phyloP scores from a whole-genome alignment of 2,888 invertebrate species.

The Netelia virgata region DNA sequence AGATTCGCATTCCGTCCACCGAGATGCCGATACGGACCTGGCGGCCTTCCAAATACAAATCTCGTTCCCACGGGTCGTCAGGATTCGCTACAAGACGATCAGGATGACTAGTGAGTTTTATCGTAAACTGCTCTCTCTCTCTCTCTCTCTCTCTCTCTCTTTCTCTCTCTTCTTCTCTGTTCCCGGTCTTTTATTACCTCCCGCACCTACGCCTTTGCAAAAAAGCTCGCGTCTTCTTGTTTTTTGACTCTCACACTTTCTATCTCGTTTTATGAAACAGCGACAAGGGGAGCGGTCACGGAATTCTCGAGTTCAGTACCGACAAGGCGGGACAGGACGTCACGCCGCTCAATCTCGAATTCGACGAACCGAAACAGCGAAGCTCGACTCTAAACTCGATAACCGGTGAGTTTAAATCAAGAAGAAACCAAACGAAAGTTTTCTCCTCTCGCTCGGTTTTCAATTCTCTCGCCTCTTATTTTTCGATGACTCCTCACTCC shows the following conservation, averaged over 20 bases:
- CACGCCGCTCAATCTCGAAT: slow-evolving; percentile 93
- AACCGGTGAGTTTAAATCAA: slow-evolving; percentile 87
- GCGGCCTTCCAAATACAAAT: slow-evolving; percentile 78
- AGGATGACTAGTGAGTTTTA: slow-evolving; percentile 82
- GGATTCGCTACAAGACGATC: slow-evolving; percentile 82
- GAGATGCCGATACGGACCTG: slow-evolving; percentile 81
- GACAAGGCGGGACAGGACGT: slow-evolving; percentile 95
- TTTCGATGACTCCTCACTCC: slow-evolving; percentile 8
- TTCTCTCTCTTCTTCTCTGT: no score
- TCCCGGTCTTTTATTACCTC: no score
- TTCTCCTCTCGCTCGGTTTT: slow-evolving; percentile 31
- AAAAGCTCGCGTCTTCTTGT: background rate
- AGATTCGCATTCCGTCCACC: slow-evolving; percentile 85
- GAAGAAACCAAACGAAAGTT: slow-evolving; percentile 13
- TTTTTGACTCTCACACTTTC: slow-evolving; percentile 18
- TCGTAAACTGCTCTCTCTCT: slow-evolving; percentile 29
- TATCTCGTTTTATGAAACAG: slow-evolving; percentile 72
- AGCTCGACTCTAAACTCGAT: slow-evolving; percentile 91
- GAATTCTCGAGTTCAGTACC: slow-evolving; percentile 93
- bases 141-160: background rate
- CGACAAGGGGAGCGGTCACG: slow-evolving; percentile 87
- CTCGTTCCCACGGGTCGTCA: slow-evolving; percentile 81
- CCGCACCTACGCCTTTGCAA: no score
- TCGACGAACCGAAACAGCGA: slow-evolving; percentile 89
- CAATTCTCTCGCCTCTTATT: slow-evolving; percentile 41